Evolutionary conservation across 2,113 vertebrate species (phyloP).

Genomic region (Choloepus hoffmanni): DNA sequence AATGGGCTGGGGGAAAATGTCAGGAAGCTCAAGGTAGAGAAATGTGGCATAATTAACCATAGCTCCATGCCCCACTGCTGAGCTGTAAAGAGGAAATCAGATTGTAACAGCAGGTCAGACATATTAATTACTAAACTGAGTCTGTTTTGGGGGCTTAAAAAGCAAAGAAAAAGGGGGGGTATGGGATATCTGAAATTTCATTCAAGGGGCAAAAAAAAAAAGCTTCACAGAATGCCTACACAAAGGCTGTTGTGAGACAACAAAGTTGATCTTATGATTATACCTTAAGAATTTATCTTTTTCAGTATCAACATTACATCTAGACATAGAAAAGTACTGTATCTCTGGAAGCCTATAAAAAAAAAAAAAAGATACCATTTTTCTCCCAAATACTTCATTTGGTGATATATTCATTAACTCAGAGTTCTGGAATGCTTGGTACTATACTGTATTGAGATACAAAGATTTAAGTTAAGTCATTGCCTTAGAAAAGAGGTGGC

Average conservation of each 20-base stretch:
- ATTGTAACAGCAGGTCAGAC: not conserved
- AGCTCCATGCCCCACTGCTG: not conserved
- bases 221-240: not conserved
- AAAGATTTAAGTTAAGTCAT: not conserved
- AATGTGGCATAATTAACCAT: not conserved
- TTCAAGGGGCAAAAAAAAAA: not conserved
- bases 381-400: not conserved
- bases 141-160: not conserved
- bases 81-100: not conserved
- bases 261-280: not conserved
- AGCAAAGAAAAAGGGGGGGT: not conserved
- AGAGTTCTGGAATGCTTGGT: not conserved
- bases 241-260: not conserved
- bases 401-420: not conserved
- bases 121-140: not conserved
- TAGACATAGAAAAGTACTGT: not conserved
- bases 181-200: not conserved
- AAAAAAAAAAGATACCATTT: not conserved
- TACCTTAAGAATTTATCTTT: conserved; percentile 3
- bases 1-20: too few relatives aligned
- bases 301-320: not conserved
- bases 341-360: not conserved
- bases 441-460: not conserved
- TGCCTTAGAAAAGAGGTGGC: not conserved
- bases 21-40: not conserved